Conservation (phyloP, 1,140 invertebrate species). For the Onthophagus taurus region DNA sequence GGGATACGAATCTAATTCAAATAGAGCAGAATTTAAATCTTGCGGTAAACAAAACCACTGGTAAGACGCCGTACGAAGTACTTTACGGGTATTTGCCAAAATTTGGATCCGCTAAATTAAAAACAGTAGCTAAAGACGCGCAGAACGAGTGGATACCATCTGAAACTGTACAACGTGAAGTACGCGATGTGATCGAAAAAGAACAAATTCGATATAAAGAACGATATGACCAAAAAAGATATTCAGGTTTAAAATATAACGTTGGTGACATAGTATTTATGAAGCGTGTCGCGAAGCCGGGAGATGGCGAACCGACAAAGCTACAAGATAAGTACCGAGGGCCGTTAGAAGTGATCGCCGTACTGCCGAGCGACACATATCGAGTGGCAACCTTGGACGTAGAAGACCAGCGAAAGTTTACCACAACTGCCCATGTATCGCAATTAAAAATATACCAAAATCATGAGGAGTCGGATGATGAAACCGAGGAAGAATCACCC, state of each 20-base stretch:
- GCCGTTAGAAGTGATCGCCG: constrained; percentile 1
- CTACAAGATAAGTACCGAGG: background rate
- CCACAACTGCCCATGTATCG: too few relatives aligned
- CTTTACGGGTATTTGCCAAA: constrained; percentile 2
- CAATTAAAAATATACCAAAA: too few relatives aligned
- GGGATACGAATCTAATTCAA: background rate
- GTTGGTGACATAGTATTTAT: background rate
- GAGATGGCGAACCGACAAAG: constrained; percentile 2
- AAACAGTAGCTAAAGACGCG: too few relatives aligned
- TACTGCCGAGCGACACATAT: constrained; percentile 1
- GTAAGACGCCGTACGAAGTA: background rate
- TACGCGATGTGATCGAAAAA: background rate
- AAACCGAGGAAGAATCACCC: too few relatives aligned
- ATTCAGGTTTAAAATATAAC: constrained; percentile 2
- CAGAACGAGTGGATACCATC: background rate
- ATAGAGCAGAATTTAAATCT: background rate
- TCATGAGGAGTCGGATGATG: too few relatives aligned
- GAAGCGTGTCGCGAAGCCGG: background rate
- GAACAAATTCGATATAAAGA: constrained; percentile 1
- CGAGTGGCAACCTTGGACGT: too few relatives aligned
- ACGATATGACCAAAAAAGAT: background rate
- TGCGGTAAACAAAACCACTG: constrained; percentile 1
- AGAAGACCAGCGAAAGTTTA: too few relatives aligned
- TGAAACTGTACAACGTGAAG: background rate
- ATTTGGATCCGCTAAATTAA: too few relatives aligned